phyloP scores from a whole-genome alignment of 2,113 vertebrate species.

The Protobothrops flavoviridis region DNA sequence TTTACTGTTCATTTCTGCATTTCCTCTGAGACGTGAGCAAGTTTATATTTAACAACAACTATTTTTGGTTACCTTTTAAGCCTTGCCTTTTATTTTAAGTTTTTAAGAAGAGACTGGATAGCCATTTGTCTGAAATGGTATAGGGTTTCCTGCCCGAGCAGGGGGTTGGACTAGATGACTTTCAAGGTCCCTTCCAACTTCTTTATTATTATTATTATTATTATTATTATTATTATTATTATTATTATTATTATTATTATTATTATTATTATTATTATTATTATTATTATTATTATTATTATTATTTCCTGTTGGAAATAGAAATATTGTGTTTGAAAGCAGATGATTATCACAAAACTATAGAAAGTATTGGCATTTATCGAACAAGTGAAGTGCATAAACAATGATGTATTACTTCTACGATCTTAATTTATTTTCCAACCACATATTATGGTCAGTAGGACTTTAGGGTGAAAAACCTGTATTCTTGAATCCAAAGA shows the following conservation, averaged over 20 bases:
- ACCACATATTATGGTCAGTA: conserved; percentile 35
- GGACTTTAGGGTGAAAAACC: neutral
- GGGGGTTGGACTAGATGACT: no score
- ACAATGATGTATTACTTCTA: neutral
- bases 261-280: no score
- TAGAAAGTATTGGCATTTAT: conserved; percentile 33
- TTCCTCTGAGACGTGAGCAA: neutral
- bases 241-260: no score
- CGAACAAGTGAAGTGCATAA: conserved; percentile 17
- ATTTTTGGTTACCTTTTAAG: neutral
- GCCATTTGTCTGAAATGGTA: no score
- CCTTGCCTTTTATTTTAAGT: conserved; percentile 26
- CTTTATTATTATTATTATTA: no score
- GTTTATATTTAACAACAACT: neutral
- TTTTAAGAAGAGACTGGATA: no score
- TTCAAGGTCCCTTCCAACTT: no score
- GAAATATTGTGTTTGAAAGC: conserved; percentile 14
- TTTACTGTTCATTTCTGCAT: neutral
- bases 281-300: no score
- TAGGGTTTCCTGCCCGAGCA: no score
- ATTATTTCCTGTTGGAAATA: neutral
- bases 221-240: no score
- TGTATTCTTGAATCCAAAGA: conserved; percentile 42
- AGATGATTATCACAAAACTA: conserved; percentile 14
- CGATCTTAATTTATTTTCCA: conserved; percentile 39